Evolutionary conservation across 2,113 vertebrate genomes (phyloP).

Genomic region (Porphyrio hochstetteri): DNA sequence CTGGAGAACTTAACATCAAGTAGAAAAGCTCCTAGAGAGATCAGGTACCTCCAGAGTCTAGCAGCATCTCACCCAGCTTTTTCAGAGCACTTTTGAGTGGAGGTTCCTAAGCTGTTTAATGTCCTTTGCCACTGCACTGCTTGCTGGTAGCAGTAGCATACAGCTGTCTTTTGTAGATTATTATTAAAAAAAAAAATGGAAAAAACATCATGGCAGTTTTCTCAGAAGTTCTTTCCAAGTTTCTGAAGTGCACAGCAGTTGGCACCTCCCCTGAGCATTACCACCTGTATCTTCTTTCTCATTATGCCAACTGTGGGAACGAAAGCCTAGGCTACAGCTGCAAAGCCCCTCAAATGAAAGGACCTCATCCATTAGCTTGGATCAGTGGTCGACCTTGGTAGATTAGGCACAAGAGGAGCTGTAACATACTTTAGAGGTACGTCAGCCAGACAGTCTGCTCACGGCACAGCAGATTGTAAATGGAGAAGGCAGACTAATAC

Average conservation of each 20-base stretch:
- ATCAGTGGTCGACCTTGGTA: background rate
- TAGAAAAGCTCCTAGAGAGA: background rate
- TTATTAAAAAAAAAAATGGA: background rate
- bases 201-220: background rate
- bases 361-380: background rate
- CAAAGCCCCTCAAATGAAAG: background rate
- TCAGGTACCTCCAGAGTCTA: background rate
- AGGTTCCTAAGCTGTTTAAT: background rate
- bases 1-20: background rate
- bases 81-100: background rate
- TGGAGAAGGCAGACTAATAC: background rate
- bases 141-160: background rate
- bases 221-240: slow-evolving; percentile 13
- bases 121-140: background rate
- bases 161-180: background rate
- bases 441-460: background rate
- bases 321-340: background rate
- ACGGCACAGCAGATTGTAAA: background rate
- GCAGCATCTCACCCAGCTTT: background rate
- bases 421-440: background rate
- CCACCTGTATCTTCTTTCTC: slow-evolving; percentile 23
- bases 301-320: background rate
- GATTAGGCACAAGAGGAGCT: background rate
- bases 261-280: background rate
- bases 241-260: background rate